phyloP scores from a whole-genome alignment of 2,797 vertebrate genomes.

The Thaleichthys pacificus region DNA sequence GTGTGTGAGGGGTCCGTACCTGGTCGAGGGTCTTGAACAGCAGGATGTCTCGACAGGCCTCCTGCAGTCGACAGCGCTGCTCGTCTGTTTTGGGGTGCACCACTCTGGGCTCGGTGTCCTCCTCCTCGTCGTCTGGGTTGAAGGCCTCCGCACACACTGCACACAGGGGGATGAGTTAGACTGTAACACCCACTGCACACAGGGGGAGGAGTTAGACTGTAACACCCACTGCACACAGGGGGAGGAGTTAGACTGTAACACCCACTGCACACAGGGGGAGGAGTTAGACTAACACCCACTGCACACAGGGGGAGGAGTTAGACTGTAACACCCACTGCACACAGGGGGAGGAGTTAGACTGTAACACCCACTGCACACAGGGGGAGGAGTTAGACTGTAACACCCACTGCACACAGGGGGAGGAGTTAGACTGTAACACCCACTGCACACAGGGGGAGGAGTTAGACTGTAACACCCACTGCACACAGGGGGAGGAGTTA shows the following conservation, averaged over 20 bases:
- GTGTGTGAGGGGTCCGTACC: constrained; percentile 65
- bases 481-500: no score
- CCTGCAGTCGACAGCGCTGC: constrained; percentile 94
- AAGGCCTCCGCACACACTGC: constrained; percentile 95
- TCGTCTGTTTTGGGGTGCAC: constrained; percentile 97
- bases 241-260: constrained; percentile 5
- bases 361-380: no score
- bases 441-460: no score
- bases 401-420: no score
- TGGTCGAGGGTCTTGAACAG: constrained; percentile 97
- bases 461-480: no score
- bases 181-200: constrained; percentile 10
- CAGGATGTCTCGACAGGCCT: constrained; percentile 95
- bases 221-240: not conserved
- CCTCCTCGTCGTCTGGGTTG: constrained; percentile 97
- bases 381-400: no score
- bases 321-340: constrained; percentile 8
- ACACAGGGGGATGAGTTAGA: constrained; percentile 44
- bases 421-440: no score
- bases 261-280: constrained; percentile 9
- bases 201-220: constrained; percentile 10
- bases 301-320: not conserved
- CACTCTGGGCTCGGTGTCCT: constrained; percentile 92
- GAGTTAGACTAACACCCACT: not conserved
- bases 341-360: not conserved